Base-by-base conservation (phyloP, 1,140 invertebrate species). In the Rhizoglyphus robini region DNA sequence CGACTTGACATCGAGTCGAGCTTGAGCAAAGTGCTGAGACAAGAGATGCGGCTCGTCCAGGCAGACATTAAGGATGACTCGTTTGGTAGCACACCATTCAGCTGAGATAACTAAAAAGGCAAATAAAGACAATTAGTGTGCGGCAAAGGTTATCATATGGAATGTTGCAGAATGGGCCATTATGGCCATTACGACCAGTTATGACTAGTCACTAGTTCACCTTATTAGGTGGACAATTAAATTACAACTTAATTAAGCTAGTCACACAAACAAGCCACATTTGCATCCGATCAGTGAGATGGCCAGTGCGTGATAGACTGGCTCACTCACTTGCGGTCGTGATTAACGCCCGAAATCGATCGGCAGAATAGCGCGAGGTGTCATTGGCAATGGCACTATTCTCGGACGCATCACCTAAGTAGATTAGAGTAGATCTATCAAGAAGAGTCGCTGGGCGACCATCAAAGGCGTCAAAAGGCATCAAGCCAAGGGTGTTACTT, bases 171-270 rank as follows among this genome's bases (percentile, higher is more conserved):
- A 46, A 46, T 46, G 41, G 41, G 41, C 41, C 41, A 46, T 46
- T 46, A 23, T n/a, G n/a, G n/a, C n/a, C n/a, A n/a, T n/a, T n/a
- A n/a, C n/a, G n/a, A n/a, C n/a, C n/a, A n/a, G n/a, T n/a, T n/a
- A n/a, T n/a, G n/a, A n/a, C n/a, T n/a, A n/a, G n/a, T n/a, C n/a
- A n/a, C n/a, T n/a, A n/a, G n/a, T n/a, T 8, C 51, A 20, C 51
- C 51, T 54, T 54, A 54, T 54, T 54, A 54, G 51, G 51, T 32
- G 51, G 31, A 32, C 51, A 54, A 54, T 54, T 54, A 54, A 54
- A 54, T 54, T 54, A 54, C 23, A 23, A 32, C 51, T 54, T 54
- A 54, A 54, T 54, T 54, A 54, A 54, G 20, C 8, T 11, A 8
- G 18, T 11, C 36, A 41, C 8, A 41, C 36, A 41, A 41, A 41